Evolutionary conservation across 2,888 invertebrate genomes (phyloP).

Genomic region (Brenthis daphne): DNA sequence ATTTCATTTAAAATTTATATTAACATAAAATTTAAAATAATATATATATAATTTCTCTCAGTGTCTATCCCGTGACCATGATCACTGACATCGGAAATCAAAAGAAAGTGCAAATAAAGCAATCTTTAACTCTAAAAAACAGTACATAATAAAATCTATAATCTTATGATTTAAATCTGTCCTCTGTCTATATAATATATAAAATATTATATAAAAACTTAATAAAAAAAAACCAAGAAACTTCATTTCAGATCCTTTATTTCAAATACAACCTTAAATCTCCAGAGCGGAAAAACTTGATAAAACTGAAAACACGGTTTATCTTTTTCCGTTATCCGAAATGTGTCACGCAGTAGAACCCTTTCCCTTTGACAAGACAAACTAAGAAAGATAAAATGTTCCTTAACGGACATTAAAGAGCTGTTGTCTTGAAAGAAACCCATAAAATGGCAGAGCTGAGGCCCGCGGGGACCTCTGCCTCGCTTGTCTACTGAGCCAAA

Average conservation of each 20-base stretch:
- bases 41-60: neutral
- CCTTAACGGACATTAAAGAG: slow-evolving; percentile 77
- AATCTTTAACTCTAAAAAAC: no score
- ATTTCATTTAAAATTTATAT: no score
- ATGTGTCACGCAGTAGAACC: slow-evolving; percentile 72
- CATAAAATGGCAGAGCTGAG: slow-evolving; percentile 67
- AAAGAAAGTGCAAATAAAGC: neutral
- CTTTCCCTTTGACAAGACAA: slow-evolving; percentile 70
- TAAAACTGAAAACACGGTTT: slow-evolving; percentile 63
- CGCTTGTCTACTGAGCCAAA: slow-evolving; percentile 58
- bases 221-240: slow-evolving; percentile 6
- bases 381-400: slow-evolving; percentile 79
- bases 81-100: neutral
- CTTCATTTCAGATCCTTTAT: slow-evolving; percentile 26
- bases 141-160: no score
- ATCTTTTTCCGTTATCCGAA: slow-evolving; percentile 69
- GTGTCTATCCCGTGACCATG: neutral
- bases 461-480: slow-evolving; percentile 57
- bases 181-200: no score
- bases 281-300: slow-evolving; percentile 37
- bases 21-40: no score
- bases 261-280: slow-evolving; percentile 30
- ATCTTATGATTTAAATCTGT: no score
- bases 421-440: slow-evolving; percentile 66
- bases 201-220: neutral